phyloP scores from a whole-genome alignment of 2,797 vertebrate species.

The Myripristis murdjan region DNA sequence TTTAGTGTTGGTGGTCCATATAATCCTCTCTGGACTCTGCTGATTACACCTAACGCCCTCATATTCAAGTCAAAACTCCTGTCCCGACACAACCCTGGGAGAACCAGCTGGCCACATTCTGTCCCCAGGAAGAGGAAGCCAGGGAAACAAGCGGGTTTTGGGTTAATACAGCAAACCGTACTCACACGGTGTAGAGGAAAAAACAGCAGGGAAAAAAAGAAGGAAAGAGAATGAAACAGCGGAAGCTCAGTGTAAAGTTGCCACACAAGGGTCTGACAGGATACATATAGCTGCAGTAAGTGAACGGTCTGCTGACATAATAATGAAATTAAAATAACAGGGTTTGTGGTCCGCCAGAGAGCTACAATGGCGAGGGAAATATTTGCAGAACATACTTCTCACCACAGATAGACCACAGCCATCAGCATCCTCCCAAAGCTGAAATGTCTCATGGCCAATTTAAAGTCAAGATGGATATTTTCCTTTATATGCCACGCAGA shows the following conservation, averaged over 20 bases:
- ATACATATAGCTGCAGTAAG: slow-evolving; percentile 50
- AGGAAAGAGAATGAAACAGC: slow-evolving; percentile 14
- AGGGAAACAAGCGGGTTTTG: slow-evolving; percentile 7
- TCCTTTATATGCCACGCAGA: slow-evolving; percentile 13
- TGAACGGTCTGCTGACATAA: slow-evolving; percentile 47
- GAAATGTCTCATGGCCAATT: slow-evolving; percentile 48
- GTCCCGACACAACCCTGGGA: slow-evolving; percentile 13
- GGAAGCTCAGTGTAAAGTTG: slow-evolving; percentile 14
- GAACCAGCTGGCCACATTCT: slow-evolving; percentile 4
- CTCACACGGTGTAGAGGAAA: slow-evolving; percentile 2
- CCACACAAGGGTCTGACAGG: slow-evolving; percentile 32
- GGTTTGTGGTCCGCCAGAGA: slow-evolving; percentile 52
- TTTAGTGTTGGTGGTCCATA: slow-evolving; percentile 37
- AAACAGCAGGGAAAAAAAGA: neutral
- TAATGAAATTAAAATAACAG: slow-evolving; percentile 64
- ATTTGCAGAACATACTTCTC: slow-evolving; percentile 61
- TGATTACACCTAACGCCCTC: slow-evolving; percentile 40
- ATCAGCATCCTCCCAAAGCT: slow-evolving; percentile 48
- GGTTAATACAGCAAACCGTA: slow-evolving; percentile 15
- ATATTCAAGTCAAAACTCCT: slow-evolving; percentile 39
- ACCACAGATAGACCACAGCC: slow-evolving; percentile 47
- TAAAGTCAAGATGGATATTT: slow-evolving; percentile 42
- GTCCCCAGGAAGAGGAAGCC: neutral
- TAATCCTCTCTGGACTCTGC: slow-evolving; percentile 55
- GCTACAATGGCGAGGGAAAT: slow-evolving; percentile 53